Evolutionary conservation across 2,113 vertebrate genomes (phyloP).

Genomic region (Plotosus lineatus): DNA sequence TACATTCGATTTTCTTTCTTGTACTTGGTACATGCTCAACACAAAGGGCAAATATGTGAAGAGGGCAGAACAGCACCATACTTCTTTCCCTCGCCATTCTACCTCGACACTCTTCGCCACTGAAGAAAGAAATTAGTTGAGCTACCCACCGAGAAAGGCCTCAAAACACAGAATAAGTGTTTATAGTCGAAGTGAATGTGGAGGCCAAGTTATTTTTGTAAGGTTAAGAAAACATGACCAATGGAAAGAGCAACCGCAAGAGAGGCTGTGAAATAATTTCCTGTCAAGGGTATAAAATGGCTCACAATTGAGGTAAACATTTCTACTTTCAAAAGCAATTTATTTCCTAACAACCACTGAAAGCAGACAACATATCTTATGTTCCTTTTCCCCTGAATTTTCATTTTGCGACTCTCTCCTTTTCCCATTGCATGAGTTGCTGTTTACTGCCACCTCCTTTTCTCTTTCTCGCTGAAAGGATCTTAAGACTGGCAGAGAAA

Average conservation of each 20-base stretch:
- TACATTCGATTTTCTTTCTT: conserved; percentile 60
- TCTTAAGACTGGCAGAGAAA: conserved; percentile 62
- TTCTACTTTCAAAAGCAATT: conserved; percentile 75
- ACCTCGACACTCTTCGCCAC: conserved; percentile 48
- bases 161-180: conserved; percentile 64
- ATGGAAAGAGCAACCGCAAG: conserved; percentile 66
- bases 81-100: conserved; percentile 51
- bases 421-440: conserved; percentile 55
- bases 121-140: conserved; percentile 64
- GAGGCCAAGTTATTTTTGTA: conserved; percentile 68
- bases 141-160: conserved; percentile 59
- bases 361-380: conserved; percentile 73
- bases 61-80: conserved; percentile 50
- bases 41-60: conserved; percentile 53
- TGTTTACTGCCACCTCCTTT: conserved; percentile 57
- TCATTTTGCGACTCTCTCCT: conserved; percentile 59
- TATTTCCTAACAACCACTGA: conserved; percentile 72
- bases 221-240: conserved; percentile 70
- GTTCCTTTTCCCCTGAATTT: conserved; percentile 67
- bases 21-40: conserved; percentile 53
- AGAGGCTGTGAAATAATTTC: conserved; percentile 72
- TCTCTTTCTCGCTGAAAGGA: conserved; percentile 49
- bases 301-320: conserved; percentile 74
- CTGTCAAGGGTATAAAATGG: conserved; percentile 71
- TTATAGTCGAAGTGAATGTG: conserved; percentile 66